These are phyloP conservation scores for Struthidea cinerea DNA, from an alignment of 2,113 vertebrate genomes.

Conservation along the genomic window DNA sequence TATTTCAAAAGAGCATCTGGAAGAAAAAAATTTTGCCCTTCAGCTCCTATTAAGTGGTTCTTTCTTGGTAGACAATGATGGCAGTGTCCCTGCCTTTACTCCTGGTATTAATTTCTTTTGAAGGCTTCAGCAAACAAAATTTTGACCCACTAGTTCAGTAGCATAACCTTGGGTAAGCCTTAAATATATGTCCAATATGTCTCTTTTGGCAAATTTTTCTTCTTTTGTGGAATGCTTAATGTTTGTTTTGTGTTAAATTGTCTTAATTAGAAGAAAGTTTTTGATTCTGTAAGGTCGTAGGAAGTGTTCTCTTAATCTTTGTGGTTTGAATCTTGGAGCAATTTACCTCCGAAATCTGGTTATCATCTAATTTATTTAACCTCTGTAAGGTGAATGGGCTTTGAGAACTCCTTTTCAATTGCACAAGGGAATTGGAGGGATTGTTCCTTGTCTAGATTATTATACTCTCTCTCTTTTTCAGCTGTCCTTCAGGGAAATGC, in stretches of 20 bases:
- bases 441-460: not conserved
- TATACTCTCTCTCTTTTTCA: not conserved
- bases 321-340: not conserved
- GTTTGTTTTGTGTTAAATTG: not conserved
- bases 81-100: not conserved
- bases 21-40: not conserved
- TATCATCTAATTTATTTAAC: not conserved
- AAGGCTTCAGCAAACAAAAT: not conserved
- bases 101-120: not conserved
- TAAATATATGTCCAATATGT: not conserved
- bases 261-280: not conserved
- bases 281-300: not conserved
- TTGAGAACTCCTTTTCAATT: not conserved
- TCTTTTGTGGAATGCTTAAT: not conserved
- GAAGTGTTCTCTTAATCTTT: not conserved
- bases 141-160: not conserved
- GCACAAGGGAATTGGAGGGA: not conserved
- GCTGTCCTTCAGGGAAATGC: conserved; percentile 22
- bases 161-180: not conserved
- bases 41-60: not conserved
- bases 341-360: not conserved
- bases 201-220: not conserved
- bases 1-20: not conserved
- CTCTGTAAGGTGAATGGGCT: not conserved
- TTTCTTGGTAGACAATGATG: not conserved